phyloP scores from a whole-genome alignment of 2,888 invertebrate species.

The Ornithoptera priamus region DNA sequence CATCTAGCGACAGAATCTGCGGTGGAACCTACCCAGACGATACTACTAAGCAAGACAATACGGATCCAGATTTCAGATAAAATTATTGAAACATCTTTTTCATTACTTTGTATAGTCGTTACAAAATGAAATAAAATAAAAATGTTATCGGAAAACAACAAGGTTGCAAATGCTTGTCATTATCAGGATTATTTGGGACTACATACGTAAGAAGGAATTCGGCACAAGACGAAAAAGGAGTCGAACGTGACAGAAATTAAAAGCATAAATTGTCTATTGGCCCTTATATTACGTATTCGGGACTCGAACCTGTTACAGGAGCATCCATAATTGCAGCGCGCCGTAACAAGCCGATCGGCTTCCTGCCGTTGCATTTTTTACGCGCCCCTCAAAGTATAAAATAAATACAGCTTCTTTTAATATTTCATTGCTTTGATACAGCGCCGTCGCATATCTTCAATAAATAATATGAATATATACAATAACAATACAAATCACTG shows the following conservation, averaged over 20 bases:
- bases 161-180: neutral
- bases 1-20: too few species aligned
- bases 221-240: slow-evolving; percentile 1
- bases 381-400: neutral
- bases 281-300: slow-evolving; percentile 15
- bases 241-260: slow-evolving; percentile 13
- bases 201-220: slow-evolving; percentile 2
- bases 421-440: neutral
- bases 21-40: too few species aligned
- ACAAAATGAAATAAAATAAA: neutral
- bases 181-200: neutral
- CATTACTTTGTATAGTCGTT: too few species aligned
- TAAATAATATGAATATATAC: neutral
- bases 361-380: slow-evolving; percentile 18
- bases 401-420: neutral
- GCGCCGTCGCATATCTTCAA: neutral
- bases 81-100: too few species aligned
- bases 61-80: too few species aligned
- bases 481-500: too few species aligned
- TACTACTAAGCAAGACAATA: too few species aligned
- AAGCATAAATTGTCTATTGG: slow-evolving; percentile 17
- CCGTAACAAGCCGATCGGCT: slow-evolving; percentile 17
- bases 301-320: slow-evolving; percentile 17
- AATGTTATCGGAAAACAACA: neutral
- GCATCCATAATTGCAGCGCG: slow-evolving; percentile 17